A percentile compares a stretch with the other conserved stretches of the same genome.
Conservation (phyloP, 2,113 vertebrate genomes). For the Osmerus eperlanus region DNA sequence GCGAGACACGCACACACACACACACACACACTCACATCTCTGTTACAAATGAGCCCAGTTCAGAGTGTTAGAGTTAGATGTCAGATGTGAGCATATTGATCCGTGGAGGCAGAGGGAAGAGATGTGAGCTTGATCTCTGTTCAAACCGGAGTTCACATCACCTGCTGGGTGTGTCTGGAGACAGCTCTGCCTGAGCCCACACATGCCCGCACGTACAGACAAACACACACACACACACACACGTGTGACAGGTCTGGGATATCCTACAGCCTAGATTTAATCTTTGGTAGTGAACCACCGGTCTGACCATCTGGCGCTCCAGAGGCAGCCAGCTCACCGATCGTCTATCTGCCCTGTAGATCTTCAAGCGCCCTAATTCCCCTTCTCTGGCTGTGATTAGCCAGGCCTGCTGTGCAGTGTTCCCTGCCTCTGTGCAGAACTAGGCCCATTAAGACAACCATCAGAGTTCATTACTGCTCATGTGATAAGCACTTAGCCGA, state of each 20-base stretch:
- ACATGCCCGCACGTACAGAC: conserved; percentile 27
- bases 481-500: conserved; percentile 48
- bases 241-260: conserved; percentile 27
- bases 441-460: conserved; percentile 55
- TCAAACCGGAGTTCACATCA: conserved; percentile 27
- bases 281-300: conserved; percentile 52
- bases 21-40: conserved; percentile 13
- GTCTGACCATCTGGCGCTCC: conserved; percentile 64
- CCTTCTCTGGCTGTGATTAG: conserved; percentile 61
- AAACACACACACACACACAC: conserved; percentile 32
- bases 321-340: conserved; percentile 70
- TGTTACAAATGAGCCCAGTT: conserved; percentile 5
- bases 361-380: conserved; percentile 69
- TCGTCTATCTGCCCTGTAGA: conserved; percentile 67
- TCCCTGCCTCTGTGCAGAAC: conserved; percentile 38
- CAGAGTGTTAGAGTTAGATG: conserved; percentile 4
- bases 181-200: not conserved
- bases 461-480: conserved; percentile 57
- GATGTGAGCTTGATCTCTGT: conserved; percentile 36
- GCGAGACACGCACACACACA: conserved; percentile 34
- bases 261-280: conserved; percentile 35
- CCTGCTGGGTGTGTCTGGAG: conserved; percentile 33
- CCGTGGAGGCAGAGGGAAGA: conserved; percentile 1
- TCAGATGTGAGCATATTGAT: conserved; percentile 8
- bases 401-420: conserved; percentile 40